A percentile compares a stretch with the other conserved stretches of the same genome.
Evolutionary conservation across 2,113 vertebrate species (phyloP).

Genomic region (Alethe castanea): DNA sequence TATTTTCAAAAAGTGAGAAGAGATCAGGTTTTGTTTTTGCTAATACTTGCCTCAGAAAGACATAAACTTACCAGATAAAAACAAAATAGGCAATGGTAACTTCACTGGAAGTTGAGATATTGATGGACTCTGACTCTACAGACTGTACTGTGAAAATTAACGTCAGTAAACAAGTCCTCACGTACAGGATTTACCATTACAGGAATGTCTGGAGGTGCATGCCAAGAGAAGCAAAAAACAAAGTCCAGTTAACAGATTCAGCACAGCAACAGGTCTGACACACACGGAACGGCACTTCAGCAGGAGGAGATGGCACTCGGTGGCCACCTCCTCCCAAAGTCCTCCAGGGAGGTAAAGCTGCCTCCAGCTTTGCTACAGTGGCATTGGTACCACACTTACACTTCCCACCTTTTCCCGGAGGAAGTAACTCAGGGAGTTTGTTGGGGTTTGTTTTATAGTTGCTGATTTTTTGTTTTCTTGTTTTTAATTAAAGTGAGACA

Average conservation of each 20-base stretch:
- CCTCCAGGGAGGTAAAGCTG: neutral
- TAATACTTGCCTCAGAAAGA: neutral
- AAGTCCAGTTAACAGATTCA: neutral
- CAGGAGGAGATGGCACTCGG: neutral
- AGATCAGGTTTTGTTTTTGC: slow-evolving; percentile 28
- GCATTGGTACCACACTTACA: neutral
- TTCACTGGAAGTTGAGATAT: neutral
- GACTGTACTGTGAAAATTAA: neutral
- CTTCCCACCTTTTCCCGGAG: neutral
- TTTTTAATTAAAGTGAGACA: too few relatives aligned
- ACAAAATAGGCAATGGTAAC: neutral
- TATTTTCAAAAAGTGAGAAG: slow-evolving; percentile 23
- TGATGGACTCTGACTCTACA: neutral
- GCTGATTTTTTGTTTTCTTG: neutral
- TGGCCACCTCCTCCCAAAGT: neutral
- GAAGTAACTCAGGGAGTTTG: neutral
- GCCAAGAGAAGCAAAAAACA: neutral
- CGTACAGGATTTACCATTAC: neutral
- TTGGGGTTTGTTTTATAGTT: neutral
- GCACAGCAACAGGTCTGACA: neutral
- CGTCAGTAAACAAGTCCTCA: neutral
- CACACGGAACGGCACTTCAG: rapidly evolving
- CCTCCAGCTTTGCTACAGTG: neutral
- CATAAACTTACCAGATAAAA: neutral
- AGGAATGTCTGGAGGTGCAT: neutral